These are phyloP conservation scores for Gnatocerus cornutus DNA, from an alignment of 2,888 invertebrate genomes.

Conservation along the genomic window DNA sequence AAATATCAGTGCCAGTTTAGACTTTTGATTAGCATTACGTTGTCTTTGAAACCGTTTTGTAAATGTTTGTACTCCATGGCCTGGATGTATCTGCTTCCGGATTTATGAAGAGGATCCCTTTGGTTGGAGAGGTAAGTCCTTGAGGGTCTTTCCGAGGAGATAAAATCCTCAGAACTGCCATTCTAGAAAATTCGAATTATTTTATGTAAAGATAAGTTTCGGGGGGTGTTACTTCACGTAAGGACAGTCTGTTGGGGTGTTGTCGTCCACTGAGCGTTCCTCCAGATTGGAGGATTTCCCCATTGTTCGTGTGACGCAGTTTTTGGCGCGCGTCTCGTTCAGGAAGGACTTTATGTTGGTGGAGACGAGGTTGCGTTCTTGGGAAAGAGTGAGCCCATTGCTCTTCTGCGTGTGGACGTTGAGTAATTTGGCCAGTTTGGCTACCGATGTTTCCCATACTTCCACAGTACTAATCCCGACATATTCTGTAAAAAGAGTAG, in stretches of 20 bases:
- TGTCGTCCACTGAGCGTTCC: constrained; percentile 86
- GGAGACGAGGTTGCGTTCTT: constrained; percentile 58
- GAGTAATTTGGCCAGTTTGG: constrained; percentile 64
- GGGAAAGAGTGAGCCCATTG: constrained; percentile 67
- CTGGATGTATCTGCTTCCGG: constrained; percentile 47
- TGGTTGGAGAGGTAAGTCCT: constrained; percentile 55
- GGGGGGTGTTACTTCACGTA: constrained; percentile 40
- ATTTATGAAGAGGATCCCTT: constrained; percentile 57
- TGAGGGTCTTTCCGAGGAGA: constrained; percentile 25
- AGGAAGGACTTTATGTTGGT: constrained; percentile 76
- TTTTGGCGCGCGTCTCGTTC: constrained; percentile 77
- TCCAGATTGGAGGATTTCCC: constrained; percentile 86
- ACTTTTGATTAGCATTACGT: constrained; percentile 18
- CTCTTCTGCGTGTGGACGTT: constrained; percentile 57
- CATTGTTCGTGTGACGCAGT: constrained; percentile 86
- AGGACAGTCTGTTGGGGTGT: constrained; percentile 45
- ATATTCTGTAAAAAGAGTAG: constrained; percentile 48
- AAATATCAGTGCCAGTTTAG: background rate
- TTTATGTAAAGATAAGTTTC: background rate
- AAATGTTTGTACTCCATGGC: constrained; percentile 51
- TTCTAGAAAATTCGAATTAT: constrained; percentile 19
- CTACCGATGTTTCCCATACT: constrained; percentile 70
- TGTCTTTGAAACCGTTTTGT: constrained; percentile 41
- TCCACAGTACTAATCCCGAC: constrained; percentile 42
- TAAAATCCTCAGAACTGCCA: constrained; percentile 39